Base-by-base conservation (phyloP, 2,888 invertebrate genomes). In the Urechis unicinctus region DNA sequence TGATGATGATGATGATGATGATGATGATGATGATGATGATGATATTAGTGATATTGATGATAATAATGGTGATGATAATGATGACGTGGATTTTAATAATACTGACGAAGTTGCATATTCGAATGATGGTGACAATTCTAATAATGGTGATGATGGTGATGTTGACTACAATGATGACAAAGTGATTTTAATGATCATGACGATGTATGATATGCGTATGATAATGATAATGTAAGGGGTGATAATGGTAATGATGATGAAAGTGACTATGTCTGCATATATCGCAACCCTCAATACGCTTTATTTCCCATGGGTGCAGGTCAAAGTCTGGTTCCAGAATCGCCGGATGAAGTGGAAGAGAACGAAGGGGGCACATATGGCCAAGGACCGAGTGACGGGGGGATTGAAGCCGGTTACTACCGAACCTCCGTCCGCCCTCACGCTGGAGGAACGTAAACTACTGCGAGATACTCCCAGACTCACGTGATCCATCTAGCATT, bases 281-380 rank as follows among this genome's bases (percentile, higher is more conserved):
- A 9, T n/a, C n/a, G n/a, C n/a, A n/a, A n/a, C n/a, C n/a, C n/a
- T n/a, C n/a, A n/a, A n/a, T n/a, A n/a, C n/a, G n/a, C n/a, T n/a
- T n/a, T n/a, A n/a, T n/a, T n/a, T n/a, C n/a, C n/a, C n/a, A n/a
- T 46, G 46, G 5, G 6, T 44, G 17, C 63, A 74, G 74, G 73
- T 76, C 3, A 75, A 76, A 61, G 76, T 76, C 3, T 76, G 76
- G 76, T 76, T 76, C 61, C 76, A 76, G 55, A 76, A 76, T 60
- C 61, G 76, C 17, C 64, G 76, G 26, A 76, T 76, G 76, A 75
- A 74, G 59, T 74, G 74, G 69, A 74, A 74, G 55, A 53, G 76
- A 17, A 70, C 70, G 4, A 74, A 75, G 53, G 76, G 75, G 1
- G 69, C 74, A 2, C 72, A 72, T 52, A 64, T 74, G 41, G 72